Evolutionary conservation across 2,113 vertebrate species (phyloP), one percentile per base, ranked within the genome.

Genomic region (Cyanistes caeruleus): DNA sequence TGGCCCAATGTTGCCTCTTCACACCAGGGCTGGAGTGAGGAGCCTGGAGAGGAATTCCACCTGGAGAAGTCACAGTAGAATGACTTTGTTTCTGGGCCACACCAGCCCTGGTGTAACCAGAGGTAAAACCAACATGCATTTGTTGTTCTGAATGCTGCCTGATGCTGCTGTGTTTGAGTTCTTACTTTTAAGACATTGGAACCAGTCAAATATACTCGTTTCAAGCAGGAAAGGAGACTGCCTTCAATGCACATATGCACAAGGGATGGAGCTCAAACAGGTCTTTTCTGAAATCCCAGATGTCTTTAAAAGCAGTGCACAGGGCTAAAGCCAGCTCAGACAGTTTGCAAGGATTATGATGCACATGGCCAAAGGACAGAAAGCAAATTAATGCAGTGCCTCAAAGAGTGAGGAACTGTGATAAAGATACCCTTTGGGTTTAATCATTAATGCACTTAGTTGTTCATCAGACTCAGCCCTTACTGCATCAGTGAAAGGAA

Each of bases 191-290:
- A 55, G 44, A 53, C 13, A 35, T 49, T 72, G 46, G 33, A 92
- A 84, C 9, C 33, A 51, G 25, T 31, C 63, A 49, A 17, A 67
- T 27, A 28, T 10, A 20, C 75, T 72, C 9, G 13, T 28, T 74
- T 64, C 0, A 0, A 90, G 33, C 20, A 75, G 1, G 1, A 49
- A 64, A 44, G 6, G 8, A 2, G 2, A 28, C 64, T 75, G 49
- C 60, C 49, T 81, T 84, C 60, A 28, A 0, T n/a, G 41, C 2
- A 1, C n/a, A 12, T 21, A 10, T 53, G 52, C 23, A 41, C 16
- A 67, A 63, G 18, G 60, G 37, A 24, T n/a, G 24, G 33, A 67
- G 14, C 20, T 88, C 37, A 56, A 58, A 63, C 14, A 41, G 16
- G 5, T 52, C 28, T 60, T 56, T 81, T 31, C 35, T 70, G 39